Conservation (phyloP, 2,113 vertebrate genomes). For the Calyptomena viridis region DNA sequence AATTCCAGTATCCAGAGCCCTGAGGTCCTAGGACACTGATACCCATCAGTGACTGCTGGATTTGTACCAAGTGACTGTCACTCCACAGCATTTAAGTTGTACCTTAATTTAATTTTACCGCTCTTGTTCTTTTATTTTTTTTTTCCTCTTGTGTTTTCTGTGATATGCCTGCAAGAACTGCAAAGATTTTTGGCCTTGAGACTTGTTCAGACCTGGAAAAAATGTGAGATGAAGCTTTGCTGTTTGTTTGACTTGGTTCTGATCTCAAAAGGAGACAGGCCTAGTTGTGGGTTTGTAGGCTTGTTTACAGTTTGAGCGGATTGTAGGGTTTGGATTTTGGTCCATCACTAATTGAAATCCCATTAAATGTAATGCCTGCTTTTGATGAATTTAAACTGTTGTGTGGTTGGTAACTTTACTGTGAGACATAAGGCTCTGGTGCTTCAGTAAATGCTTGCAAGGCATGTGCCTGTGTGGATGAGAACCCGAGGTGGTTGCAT, state of each 20-base stretch:
- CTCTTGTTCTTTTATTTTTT: neutral
- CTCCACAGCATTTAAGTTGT: neutral
- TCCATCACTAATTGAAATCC: slow-evolving; percentile 36
- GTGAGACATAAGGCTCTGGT: neutral
- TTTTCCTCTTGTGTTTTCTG: neutral
- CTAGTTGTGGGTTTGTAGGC: neutral
- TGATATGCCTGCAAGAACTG: neutral
- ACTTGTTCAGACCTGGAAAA: neutral
- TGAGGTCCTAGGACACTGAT: neutral
- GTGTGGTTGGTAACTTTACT: slow-evolving; percentile 7
- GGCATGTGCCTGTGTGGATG: neutral
- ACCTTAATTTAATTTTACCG: neutral
- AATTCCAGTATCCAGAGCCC: neutral
- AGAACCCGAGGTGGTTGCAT: neutral
- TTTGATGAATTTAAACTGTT: slow-evolving; percentile 33
- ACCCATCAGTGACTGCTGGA: neutral
- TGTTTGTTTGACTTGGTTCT: slow-evolving; percentile 8
- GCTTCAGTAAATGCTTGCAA: neutral
- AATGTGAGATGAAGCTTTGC: neutral
- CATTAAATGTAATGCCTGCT: slow-evolving; percentile 12
- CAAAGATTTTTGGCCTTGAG: neutral
- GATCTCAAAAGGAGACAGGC: neutral
- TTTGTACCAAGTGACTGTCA: neutral
- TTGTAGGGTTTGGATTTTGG: slow-evolving; percentile 1
- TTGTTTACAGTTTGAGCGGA: slow-evolving; percentile 14